Evolutionary conservation across 1,140 invertebrate species (phyloP).

Genomic region (Drosophila lini): DNA sequence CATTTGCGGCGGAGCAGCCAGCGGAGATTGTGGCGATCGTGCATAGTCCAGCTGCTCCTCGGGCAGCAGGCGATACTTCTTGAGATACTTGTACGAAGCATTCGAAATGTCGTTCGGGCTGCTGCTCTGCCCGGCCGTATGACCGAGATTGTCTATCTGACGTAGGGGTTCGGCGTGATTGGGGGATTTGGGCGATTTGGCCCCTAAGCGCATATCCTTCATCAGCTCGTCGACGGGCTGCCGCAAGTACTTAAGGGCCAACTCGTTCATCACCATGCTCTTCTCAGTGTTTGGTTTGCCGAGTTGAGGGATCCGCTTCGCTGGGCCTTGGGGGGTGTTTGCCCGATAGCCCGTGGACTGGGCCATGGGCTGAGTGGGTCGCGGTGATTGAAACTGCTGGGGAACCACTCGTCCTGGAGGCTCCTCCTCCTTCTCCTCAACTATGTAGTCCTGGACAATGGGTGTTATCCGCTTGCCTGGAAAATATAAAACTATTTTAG

Average conservation of each 20-base stretch:
- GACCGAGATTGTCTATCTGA: conserved; percentile 60
- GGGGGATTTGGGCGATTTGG: conserved; percentile 7
- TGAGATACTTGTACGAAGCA: conserved; percentile 79
- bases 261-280: conserved; percentile 80
- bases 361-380: conserved; percentile 55
- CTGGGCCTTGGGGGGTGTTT: conserved; percentile 48
- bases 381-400: conserved; percentile 63
- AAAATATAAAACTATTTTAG: neutral
- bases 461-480: conserved; percentile 48
- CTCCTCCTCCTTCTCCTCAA: conserved; percentile 68
- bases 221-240: conserved; percentile 74
- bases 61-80: conserved; percentile 75
- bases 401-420: conserved; percentile 18
- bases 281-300: conserved; percentile 69
- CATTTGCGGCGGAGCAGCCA: conserved; percentile 18
- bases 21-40: conserved; percentile 17
- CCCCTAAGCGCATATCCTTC: conserved; percentile 61
- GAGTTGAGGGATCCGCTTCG: conserved; percentile 20
- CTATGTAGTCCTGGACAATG: conserved; percentile 66
- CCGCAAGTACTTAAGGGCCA: conserved; percentile 75
- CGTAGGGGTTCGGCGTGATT: conserved; percentile 53
- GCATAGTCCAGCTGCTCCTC: conserved; percentile 58
- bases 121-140: conserved; percentile 19
- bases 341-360: conserved; percentile 72
- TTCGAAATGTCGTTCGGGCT: conserved; percentile 77